Evolutionary conservation across 1,140 invertebrate genomes (phyloP).

Genomic region (Musca domestica): DNA sequence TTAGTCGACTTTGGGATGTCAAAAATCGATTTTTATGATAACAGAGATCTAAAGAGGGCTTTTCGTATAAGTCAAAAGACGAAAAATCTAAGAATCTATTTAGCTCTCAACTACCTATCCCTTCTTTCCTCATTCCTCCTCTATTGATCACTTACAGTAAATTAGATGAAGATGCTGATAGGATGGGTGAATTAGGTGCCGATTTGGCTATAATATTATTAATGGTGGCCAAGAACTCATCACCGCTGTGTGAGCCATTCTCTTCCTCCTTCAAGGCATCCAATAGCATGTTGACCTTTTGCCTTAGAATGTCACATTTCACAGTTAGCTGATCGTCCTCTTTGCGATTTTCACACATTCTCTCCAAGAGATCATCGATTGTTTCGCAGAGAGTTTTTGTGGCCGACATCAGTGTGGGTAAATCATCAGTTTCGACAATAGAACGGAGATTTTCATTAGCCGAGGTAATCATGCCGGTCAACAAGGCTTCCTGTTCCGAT

Average conservation of each 20-base stretch:
- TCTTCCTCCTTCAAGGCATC: constrained; percentile 71
- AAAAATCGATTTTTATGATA: too few relatives aligned
- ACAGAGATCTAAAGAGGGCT: too few relatives aligned
- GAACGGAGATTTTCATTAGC: constrained; percentile 80
- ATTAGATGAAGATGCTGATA: constrained; percentile 21
- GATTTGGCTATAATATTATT: constrained; percentile 41
- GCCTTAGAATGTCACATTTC: constrained; percentile 73
- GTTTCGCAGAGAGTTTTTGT: constrained; percentile 81
- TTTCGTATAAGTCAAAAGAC: too few relatives aligned
- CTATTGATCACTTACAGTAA: constrained; percentile 7
- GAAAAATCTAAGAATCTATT: too few relatives aligned
- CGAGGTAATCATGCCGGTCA: constrained; percentile 74
- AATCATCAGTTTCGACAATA: constrained; percentile 83
- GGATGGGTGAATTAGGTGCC: constrained; percentile 27
- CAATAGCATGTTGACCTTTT: constrained; percentile 75
- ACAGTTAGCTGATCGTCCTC: constrained; percentile 63
- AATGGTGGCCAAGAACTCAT: constrained; percentile 46
- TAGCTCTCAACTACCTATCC: too few relatives aligned
- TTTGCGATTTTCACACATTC: constrained; percentile 60
- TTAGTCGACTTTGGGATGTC: too few relatives aligned
- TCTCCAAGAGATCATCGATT: constrained; percentile 73
- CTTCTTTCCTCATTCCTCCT: too few relatives aligned
- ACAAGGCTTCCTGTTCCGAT: constrained; percentile 57
- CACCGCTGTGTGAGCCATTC: constrained; percentile 43
- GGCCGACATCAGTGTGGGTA: constrained; percentile 70